phyloP scores from a whole-genome alignment of 2,888 invertebrate species.

The Nycteola revayana region DNA sequence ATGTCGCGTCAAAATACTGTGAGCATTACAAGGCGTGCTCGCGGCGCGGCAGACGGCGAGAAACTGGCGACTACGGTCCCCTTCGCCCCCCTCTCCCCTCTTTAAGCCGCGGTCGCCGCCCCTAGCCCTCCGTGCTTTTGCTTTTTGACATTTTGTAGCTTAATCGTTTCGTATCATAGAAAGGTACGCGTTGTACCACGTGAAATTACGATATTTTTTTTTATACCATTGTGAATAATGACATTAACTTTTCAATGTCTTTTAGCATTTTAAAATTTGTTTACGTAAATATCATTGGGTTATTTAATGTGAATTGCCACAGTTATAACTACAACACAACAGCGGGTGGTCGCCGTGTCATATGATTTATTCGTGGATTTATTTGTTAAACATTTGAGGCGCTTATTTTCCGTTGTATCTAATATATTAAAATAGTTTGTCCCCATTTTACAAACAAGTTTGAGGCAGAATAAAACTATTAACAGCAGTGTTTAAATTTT shows the following conservation, averaged over 20 bases:
- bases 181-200: constrained; percentile 62
- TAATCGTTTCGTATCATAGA: constrained; percentile 70
- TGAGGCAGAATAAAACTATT: constrained; percentile 19
- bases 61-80: constrained; percentile 75
- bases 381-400: constrained; percentile 48
- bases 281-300: constrained; percentile 41
- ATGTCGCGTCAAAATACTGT: constrained; percentile 73
- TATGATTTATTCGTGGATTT: constrained; percentile 57
- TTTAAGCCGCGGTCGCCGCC: constrained; percentile 76
- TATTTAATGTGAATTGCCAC: constrained; percentile 50
- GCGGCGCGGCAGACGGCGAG: constrained; percentile 75
- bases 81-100: constrained; percentile 66
- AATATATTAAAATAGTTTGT: constrained; percentile 32
- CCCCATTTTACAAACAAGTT: constrained; percentile 20
- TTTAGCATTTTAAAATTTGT: constrained; percentile 35
- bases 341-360: constrained; percentile 54
- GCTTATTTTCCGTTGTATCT: constrained; percentile 33
- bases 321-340: constrained; percentile 48
- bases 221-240: constrained; percentile 16
- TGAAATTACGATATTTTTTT: constrained; percentile 45
- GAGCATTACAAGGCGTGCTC: constrained; percentile 74
- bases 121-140: constrained; percentile 78
- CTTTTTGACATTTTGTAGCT: constrained; percentile 81
- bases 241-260: constrained; percentile 24
- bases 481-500: too few species aligned